A percentile compares a stretch with the other conserved stretches of the same genome.
Evolutionary conservation across 1,140 invertebrate genomes (phyloP).

Genomic region (Eumeta japonica): DNA sequence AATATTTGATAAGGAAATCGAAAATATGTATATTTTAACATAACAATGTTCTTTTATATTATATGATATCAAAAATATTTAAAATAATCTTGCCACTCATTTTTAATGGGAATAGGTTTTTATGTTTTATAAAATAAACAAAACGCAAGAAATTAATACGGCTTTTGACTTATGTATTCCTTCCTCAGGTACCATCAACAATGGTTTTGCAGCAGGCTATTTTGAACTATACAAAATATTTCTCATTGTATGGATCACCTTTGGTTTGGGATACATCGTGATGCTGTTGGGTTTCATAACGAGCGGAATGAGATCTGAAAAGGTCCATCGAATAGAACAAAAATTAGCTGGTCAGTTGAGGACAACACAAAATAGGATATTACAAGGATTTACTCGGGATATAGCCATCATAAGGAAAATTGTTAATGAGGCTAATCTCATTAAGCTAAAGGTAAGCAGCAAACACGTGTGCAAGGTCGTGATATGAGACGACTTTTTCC

Average conservation of each 20-base stretch:
- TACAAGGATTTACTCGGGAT: conserved; percentile 75
- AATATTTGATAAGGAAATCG: too few relatives aligned
- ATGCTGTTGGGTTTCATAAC: conserved; percentile 90
- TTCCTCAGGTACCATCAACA: conserved; percentile 56
- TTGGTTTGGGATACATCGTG: conserved; percentile 85
- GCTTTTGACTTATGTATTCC: too few relatives aligned
- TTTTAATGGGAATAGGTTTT: too few relatives aligned
- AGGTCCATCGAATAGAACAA: conserved; percentile 71
- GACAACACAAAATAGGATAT: conserved; percentile 74
- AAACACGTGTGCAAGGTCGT: too few relatives aligned
- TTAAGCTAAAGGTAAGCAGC: conserved; percentile 73
- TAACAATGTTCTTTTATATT: too few relatives aligned
- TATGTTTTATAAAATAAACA: too few relatives aligned
- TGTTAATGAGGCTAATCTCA: conserved; percentile 75
- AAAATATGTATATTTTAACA: too few relatives aligned
- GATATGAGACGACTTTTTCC: too few relatives aligned
- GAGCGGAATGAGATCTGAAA: conserved; percentile 66
- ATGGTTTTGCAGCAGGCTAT: conserved; percentile 59
- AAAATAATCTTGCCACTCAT: too few relatives aligned
- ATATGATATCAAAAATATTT: too few relatives aligned
- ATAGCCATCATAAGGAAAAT: conserved; percentile 70
- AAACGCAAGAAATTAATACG: too few relatives aligned
- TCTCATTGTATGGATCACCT: conserved; percentile 82
- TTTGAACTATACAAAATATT: conserved; percentile 72
- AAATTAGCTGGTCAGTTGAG: conserved; percentile 73